These are phyloP conservation scores for Dryobates pubescens DNA, from an alignment of 2,797 vertebrate genomes.

Conservation along the genomic window DNA sequence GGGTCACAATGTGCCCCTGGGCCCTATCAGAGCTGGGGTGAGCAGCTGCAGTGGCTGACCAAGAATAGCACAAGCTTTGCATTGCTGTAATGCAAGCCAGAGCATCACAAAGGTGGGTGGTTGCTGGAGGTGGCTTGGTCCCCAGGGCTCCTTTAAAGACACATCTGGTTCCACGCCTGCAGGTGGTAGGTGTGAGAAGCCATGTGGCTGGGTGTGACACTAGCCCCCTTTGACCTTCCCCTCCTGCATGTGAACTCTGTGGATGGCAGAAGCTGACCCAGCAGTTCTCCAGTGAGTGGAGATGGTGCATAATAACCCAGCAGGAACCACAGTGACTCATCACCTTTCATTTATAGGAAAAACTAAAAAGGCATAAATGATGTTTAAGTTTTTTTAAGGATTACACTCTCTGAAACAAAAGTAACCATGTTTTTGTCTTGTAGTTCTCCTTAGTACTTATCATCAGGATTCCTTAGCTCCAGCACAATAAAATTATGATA, in stretches of 20 bases:
- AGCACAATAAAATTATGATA: neutral
- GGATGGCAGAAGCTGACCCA: accelerated
- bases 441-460: neutral
- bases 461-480: neutral
- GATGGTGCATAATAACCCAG: neutral
- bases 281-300: neutral
- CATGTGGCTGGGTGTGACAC: neutral
- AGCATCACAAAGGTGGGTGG: accelerated
- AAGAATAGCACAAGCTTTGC: neutral
- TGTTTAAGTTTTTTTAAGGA: neutral
- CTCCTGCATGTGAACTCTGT: neutral
- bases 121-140: accelerated
- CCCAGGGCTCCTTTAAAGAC: neutral
- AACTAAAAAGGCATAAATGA: neutral
- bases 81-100: accelerated
- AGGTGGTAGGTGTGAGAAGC: neutral
- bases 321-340: neutral
- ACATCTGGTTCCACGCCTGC: neutral
- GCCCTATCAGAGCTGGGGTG: neutral
- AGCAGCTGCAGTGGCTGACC: neutral
- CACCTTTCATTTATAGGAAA: neutral
- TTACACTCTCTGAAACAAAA: neutral
- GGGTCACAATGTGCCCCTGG: neutral
- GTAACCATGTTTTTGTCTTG: neutral
- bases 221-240: neutral